phyloP scores from a whole-genome alignment of 2,797 vertebrate species.

The Sphenodon punctatus region DNA sequence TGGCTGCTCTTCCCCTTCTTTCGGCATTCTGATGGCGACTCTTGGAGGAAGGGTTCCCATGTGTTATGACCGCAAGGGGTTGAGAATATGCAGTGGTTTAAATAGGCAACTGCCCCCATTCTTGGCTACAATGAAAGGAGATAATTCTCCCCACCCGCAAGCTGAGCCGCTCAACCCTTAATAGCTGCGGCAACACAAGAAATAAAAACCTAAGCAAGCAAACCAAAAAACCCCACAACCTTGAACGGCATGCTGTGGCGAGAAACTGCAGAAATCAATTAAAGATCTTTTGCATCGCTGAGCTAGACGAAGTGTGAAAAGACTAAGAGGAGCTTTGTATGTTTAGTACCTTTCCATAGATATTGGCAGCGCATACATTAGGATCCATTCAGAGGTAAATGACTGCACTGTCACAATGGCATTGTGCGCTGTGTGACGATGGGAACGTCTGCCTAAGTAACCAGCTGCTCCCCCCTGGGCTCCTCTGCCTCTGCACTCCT shows the following conservation, averaged over 20 bases:
- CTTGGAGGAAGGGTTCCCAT: not conserved
- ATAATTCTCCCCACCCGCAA: not conserved
- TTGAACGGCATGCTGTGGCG: not conserved
- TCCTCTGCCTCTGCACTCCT: not conserved
- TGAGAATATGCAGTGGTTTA: rapidly evolving
- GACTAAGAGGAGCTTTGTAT: not conserved
- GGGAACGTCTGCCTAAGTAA: not conserved
- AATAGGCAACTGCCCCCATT: rapidly evolving
- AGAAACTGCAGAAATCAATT: not conserved
- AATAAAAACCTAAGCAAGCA: not conserved
- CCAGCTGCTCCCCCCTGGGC: not conserved
- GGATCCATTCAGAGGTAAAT: not conserved
- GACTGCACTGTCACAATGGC: not conserved
- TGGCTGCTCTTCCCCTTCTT: no score
- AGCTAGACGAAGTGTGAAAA: not conserved
- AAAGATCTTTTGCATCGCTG: not conserved
- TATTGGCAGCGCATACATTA: not conserved
- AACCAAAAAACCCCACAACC: not conserved
- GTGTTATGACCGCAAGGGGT: not conserved
- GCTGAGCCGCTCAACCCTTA: rapidly evolving
- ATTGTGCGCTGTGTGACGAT: not conserved
- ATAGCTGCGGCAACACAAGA: not conserved
- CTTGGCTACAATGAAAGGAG: not conserved
- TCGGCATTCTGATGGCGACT: not conserved
- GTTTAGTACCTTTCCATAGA: not conserved